Conservation (phyloP, 2,113 vertebrate species). For the Apaloderma vittatum region DNA sequence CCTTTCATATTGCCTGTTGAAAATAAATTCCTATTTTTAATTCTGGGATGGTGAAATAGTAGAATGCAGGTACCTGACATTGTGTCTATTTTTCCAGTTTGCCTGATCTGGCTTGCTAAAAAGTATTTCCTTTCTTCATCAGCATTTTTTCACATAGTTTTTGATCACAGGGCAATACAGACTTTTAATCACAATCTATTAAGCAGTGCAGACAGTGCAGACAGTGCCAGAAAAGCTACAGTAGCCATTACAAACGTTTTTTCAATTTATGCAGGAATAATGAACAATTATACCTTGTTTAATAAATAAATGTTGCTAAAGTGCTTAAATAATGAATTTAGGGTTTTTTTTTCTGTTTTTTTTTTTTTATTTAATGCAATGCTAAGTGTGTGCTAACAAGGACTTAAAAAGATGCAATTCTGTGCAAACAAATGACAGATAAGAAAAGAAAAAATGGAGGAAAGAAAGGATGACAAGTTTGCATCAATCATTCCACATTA, state of each 20-base stretch:
- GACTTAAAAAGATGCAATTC: background rate
- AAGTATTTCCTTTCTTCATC: background rate
- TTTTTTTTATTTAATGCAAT: constrained; percentile 17
- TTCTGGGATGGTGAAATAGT: background rate
- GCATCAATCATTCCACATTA: background rate
- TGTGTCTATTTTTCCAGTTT: background rate
- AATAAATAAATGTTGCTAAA: background rate
- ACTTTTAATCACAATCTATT: background rate
- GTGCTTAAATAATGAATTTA: constrained; percentile 11
- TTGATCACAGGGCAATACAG: background rate
- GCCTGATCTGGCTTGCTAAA: background rate
- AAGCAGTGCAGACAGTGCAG: background rate
- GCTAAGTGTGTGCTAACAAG: constrained; percentile 6
- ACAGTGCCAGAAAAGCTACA: background rate
- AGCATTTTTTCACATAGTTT: background rate
- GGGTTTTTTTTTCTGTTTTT: background rate
- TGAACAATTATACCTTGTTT: constrained; percentile 15
- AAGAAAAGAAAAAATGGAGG: background rate
- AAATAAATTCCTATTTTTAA: background rate
- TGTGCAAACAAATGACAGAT: constrained; percentile 23
- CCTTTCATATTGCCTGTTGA: background rate
- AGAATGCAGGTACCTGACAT: background rate
- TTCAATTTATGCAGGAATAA: constrained; percentile 7
- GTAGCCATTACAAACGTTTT: background rate
- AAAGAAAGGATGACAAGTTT: background rate